Evolutionary conservation across 2,888 invertebrate genomes (phyloP).

Genomic region (Pycnomerus fuliginosus): DNA sequence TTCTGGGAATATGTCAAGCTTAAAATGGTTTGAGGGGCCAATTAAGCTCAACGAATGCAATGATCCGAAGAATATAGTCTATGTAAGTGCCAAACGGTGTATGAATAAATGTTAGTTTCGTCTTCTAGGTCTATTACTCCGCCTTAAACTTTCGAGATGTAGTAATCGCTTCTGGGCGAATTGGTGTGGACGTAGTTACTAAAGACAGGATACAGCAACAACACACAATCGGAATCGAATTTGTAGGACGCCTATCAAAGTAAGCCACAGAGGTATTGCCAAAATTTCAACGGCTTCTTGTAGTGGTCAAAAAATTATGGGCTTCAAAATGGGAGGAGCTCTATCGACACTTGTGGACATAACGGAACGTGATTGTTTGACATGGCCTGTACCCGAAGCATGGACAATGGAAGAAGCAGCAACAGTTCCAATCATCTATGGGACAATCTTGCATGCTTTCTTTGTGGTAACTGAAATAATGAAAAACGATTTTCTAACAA

Average conservation of each 20-base stretch:
- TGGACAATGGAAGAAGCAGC: slow-evolving; percentile 62
- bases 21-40: slow-evolving; percentile 80
- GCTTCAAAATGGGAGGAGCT: slow-evolving; percentile 59
- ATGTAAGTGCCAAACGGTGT: slow-evolving; percentile 8
- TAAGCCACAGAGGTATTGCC: too few relatives aligned
- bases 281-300: too few relatives aligned
- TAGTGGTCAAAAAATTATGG: slow-evolving; percentile 57
- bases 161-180: too few relatives aligned
- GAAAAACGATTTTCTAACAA: too few relatives aligned
- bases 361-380: slow-evolving; percentile 55
- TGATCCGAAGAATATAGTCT: slow-evolving; percentile 49
- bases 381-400: slow-evolving; percentile 56
- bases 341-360: slow-evolving; percentile 64
- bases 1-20: slow-evolving; percentile 82
- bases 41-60: too few relatives aligned
- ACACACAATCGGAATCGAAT: too few relatives aligned
- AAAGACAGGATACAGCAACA: too few relatives aligned
- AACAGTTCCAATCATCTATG: slow-evolving; percentile 62
- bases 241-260: too few relatives aligned
- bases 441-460: slow-evolving; percentile 49
- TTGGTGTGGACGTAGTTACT: too few relatives aligned
- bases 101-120: too few relatives aligned
- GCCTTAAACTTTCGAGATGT: too few relatives aligned
- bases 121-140: too few relatives aligned
- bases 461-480: slow-evolving; percentile 34